Base-by-base conservation (phyloP, 2,797 vertebrate species). In the Chrosomus eos region DNA sequence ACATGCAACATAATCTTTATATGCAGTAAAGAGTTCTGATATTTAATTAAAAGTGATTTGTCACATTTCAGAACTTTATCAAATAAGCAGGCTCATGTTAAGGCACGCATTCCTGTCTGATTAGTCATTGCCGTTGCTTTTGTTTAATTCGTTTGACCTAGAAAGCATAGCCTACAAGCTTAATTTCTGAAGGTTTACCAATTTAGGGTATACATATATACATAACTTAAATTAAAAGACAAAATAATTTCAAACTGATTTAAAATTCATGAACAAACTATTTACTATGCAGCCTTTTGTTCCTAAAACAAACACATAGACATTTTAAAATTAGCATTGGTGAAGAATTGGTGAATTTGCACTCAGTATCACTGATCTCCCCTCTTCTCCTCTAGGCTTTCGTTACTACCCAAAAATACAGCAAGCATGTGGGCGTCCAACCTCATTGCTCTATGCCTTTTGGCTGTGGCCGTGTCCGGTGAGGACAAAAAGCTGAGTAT, bases 401-500 rank as follows among this genome's bases (percentile, higher is more conserved):
- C 71, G 1, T 67, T 84, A 81, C 88, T 19, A 76, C 53, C 11
- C 4, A 73, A 81, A 79, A 86, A 92, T 82, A 87, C 91, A 68
- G 79, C 93, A 94, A 95, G 94, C 94, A 99, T 99, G 98, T 94
- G 95, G 96, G 71, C 93, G 90, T 93, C 88, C 0, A 89, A 84
- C 23, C 28, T 95, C 51, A 81, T 96, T 2, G 86, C 93, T 86
- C 86, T 97, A 67, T 93, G 95, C 82, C 89, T 97, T 76, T 90
- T 98, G 93, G 92, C 90, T 67, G 71, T 92, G 0, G 33, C 89
- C 1, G 92, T 92, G 0, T 93, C 93, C 0, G 93, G 94, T 55
- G 91, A 94, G 1, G 92, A 94, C 0, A 95, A 94, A 88, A 96
- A 97, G 91, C 90, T 99, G 90, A 99, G 97, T 28, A 94, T 95